Evolutionary conservation across 1,140 invertebrate genomes (phyloP).

Genomic region (Caerostris extrusa): DNA sequence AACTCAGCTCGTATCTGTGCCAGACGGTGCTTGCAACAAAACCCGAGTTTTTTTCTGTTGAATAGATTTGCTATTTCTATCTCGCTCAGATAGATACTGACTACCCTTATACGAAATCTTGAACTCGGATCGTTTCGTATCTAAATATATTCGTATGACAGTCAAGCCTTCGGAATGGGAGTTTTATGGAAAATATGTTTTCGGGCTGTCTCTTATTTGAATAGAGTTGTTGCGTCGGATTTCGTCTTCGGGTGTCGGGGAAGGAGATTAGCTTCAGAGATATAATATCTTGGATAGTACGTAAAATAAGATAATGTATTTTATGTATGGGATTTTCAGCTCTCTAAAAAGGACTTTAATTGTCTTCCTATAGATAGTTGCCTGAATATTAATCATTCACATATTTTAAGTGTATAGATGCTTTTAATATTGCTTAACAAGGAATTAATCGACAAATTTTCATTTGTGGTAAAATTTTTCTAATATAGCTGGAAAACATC

Average conservation of each 20-base stretch:
- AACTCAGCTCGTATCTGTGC: not conserved
- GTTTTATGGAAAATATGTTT: conserved; percentile 20
- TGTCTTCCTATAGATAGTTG: no score
- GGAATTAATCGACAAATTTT: no score
- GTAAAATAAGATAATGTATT: not conserved
- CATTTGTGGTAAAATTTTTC: no score
- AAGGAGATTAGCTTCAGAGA: not conserved
- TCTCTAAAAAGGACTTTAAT: no score
- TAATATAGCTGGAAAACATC: no score
- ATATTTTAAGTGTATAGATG: no score
- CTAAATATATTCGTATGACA: not conserved
- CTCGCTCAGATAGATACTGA: not conserved
- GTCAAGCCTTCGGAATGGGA: not conserved
- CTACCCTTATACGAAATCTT: not conserved
- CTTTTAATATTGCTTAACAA: no score
- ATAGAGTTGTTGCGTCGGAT: not conserved
- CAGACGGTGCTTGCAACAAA: not conserved
- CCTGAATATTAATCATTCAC: no score
- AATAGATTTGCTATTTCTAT: not conserved
- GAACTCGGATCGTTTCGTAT: not conserved
- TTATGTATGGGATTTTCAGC: no score
- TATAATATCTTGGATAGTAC: not conserved
- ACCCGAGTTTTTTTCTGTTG: not conserved
- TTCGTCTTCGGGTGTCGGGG: not conserved
- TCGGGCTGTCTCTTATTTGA: not conserved